Evolutionary conservation across 2,888 invertebrate species (phyloP).

Genomic region (Zele albiditarsus): DNA sequence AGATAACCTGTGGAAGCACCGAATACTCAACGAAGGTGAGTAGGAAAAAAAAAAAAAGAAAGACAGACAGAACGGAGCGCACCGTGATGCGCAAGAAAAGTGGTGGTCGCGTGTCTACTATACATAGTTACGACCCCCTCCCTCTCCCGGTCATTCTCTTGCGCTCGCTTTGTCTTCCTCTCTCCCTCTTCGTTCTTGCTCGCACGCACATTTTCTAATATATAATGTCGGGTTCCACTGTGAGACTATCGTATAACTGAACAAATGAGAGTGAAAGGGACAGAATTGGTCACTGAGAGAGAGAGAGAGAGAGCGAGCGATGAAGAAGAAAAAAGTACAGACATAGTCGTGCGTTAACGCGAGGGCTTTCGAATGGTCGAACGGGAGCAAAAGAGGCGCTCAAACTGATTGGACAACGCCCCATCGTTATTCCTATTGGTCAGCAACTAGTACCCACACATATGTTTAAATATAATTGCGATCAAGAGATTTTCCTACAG

Average conservation of each 20-base stretch:
- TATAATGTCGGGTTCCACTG: no score
- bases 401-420: slow-evolving; percentile 54
- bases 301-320: slow-evolving; percentile 27
- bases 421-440: slow-evolving; percentile 58
- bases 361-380: slow-evolving; percentile 38
- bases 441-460: slow-evolving; percentile 42
- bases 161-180: not conserved
- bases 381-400: slow-evolving; percentile 43
- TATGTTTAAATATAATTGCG: slow-evolving; percentile 8
- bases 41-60: slow-evolving; percentile 30
- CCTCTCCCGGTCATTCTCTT: slow-evolving; percentile 12
- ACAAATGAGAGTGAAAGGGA: no score
- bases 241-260: no score
- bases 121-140: slow-evolving; percentile 15
- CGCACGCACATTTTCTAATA: not conserved
- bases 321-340: slow-evolving; percentile 17
- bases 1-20: slow-evolving; percentile 42
- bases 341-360: not conserved
- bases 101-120: slow-evolving; percentile 41
- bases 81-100: not conserved
- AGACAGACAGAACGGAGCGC: not conserved
- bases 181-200: not conserved
- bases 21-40: slow-evolving; percentile 41
- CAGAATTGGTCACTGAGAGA: not conserved
- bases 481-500: no score